Evolutionary conservation across 1,140 invertebrate species (phyloP).

Genomic region (Melanaphis sacchari): DNA sequence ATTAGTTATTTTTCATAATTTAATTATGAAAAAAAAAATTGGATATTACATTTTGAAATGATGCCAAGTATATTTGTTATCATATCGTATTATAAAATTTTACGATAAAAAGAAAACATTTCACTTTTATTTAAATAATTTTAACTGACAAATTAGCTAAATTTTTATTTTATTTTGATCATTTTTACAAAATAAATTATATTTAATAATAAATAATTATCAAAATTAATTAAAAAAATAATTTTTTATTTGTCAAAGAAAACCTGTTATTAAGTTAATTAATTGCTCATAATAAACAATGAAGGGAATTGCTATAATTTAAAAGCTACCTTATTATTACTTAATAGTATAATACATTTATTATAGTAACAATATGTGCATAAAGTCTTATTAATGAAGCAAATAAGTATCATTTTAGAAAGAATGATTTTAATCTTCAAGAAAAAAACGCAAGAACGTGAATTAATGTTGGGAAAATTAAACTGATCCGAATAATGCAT

Average conservation of each 20-base stretch:
- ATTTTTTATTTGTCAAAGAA: no score
- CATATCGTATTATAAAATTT: not conserved
- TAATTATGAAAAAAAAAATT: not conserved
- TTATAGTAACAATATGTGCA: not conserved
- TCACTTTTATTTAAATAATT: not conserved
- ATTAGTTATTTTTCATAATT: not conserved
- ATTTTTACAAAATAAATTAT: no score
- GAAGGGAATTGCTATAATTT: not conserved
- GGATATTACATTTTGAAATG: not conserved
- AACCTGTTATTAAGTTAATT: not conserved
- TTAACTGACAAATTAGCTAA: not conserved
- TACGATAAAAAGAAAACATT: not conserved
- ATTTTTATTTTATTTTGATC: no score
- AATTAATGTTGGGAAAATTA: slow-evolving; percentile 49
- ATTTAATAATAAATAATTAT: no score
- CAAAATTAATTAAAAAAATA: no score
- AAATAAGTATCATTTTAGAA: slow-evolving; percentile 40
- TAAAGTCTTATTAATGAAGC: slow-evolving; percentile 31
- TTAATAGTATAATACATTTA: not conserved
- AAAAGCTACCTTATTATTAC: not conserved
- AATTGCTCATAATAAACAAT: not conserved
- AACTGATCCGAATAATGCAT: slow-evolving; percentile 51
- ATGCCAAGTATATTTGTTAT: not conserved
- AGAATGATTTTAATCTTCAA: slow-evolving; percentile 31
- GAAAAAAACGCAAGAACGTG: slow-evolving; percentile 32